Conservation (phyloP, 1,140 invertebrate genomes). For the Glossosoma conforme region DNA sequence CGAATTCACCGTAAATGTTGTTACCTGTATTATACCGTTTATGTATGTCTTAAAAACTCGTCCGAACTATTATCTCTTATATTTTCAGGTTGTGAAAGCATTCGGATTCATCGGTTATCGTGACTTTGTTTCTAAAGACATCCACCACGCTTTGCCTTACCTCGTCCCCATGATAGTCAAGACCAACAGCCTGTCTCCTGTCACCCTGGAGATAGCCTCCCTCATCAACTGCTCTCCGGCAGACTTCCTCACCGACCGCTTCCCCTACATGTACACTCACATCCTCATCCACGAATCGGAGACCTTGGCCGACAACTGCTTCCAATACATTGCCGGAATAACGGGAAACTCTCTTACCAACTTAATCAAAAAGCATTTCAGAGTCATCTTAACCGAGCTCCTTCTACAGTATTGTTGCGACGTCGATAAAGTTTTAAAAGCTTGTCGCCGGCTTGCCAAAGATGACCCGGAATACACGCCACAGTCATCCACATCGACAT, state of each 20-base stretch:
- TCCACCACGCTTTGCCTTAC: constrained; percentile 55
- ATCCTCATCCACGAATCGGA: constrained; percentile 57
- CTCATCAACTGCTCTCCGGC: constrained; percentile 53
- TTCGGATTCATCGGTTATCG: constrained; percentile 53
- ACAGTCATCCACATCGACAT: constrained; percentile 31
- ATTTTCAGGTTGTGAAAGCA: constrained; percentile 42
- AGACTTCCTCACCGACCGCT: constrained; percentile 55
- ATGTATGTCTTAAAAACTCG: too few species aligned
- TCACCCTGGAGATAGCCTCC: constrained; percentile 57
- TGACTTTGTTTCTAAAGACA: constrained; percentile 42
- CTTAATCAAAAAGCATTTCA: constrained; percentile 48
- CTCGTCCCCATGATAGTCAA: constrained; percentile 53
- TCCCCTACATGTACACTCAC: constrained; percentile 61
- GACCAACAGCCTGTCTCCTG: constrained; percentile 46
- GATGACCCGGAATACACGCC: constrained; percentile 45
- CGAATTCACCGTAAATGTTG: too few species aligned
- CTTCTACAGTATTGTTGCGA: constrained; percentile 59
- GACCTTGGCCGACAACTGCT: constrained; percentile 52
- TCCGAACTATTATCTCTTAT: too few species aligned
- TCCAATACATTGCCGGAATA: constrained; percentile 53
- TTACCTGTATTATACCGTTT: too few species aligned
- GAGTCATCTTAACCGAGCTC: constrained; percentile 54
- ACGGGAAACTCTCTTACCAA: constrained; percentile 48
- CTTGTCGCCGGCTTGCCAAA: constrained; percentile 52
- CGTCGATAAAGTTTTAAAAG: constrained; percentile 57